Evolutionary conservation across 2,888 invertebrate genomes (phyloP), one percentile per base, ranked within the genome.

Genomic region (Ischnura elegans): DNA sequence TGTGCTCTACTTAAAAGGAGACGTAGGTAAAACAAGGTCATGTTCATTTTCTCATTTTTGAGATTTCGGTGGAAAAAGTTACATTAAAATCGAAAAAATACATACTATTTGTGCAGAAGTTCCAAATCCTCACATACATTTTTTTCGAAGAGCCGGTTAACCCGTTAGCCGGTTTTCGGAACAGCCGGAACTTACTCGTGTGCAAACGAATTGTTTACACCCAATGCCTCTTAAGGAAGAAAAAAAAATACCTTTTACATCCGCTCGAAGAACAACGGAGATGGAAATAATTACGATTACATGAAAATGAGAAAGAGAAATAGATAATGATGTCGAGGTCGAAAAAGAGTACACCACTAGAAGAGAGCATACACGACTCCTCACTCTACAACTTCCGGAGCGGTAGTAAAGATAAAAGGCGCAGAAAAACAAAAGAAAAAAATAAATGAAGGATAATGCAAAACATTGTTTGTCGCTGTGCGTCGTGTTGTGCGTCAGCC

Each of bases 201-300:
- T 90, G 90, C 90, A 55, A 61, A 90, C 90, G 90, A 90, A 42
- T 90, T 90, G 90, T 90, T 90, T 90, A 90, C 90, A 42, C 61
- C 66, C 90, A 25, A 45, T 61, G 61, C 43, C 90, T 66, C 61
- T 90, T 66, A 25, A 55, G n/a, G n/a, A n/a, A n/a, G n/a, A n/a
- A n/a, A n/a, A n/a, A n/a, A 42, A 43, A 25, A 29, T 36, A 2
- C 29, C 5, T 16, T 25, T 13, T 76, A 6, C 29, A 1, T 36
- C 76, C 76, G 16, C 25, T 13, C 76, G 29, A 16, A 10, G 36
- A 36, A 36, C 29, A 36, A 36, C 36, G 76, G 61, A 4, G 55
- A 36, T 25, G 51, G 43, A 90, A 90, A 90, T 87, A 87, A 87
- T 87, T 90, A 66, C 55, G 45, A 87, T 90, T 45, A 90, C 66